Percentiles rank a stretch among this genome's conserved stretches.
Evolutionary conservation across 2,888 invertebrate species (phyloP).

Genomic region (Andrena hattorfiana): DNA sequence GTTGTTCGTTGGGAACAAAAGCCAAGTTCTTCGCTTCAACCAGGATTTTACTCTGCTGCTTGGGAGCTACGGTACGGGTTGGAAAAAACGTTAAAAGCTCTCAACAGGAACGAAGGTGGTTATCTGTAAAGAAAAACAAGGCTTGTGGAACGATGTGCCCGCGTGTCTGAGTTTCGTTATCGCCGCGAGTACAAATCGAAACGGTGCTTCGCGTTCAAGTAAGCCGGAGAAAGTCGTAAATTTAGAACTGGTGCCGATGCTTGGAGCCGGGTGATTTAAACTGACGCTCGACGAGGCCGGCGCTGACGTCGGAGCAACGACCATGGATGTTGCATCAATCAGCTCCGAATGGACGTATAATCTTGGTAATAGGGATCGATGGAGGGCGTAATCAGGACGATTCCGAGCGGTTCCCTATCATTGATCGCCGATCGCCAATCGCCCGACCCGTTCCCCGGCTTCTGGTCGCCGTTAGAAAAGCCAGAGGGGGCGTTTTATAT

Average conservation of each 20-base stretch:
- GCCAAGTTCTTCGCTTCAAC: not conserved
- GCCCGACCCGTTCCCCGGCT: not conserved
- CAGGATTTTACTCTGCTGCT: not conserved
- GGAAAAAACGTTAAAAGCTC: not conserved
- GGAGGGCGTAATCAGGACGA: not conserved
- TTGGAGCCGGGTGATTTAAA: constrained; percentile 38
- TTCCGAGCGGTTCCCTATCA: not conserved
- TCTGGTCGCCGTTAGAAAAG: not conserved
- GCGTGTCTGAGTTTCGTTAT: constrained; percentile 8
- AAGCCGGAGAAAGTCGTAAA: constrained; percentile 57
- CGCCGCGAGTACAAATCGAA: constrained; percentile 29
- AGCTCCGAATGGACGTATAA: constrained; percentile 37
- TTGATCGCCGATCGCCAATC: not conserved
- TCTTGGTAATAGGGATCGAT: constrained; percentile 32
- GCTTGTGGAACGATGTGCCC: not conserved
- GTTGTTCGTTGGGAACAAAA: not conserved
- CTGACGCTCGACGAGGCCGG: constrained; percentile 28
- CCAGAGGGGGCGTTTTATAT: constrained; percentile 8
- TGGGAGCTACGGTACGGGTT: not conserved
- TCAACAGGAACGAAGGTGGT: not conserved
- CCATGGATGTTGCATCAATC: constrained; percentile 49
- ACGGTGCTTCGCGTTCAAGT: constrained; percentile 40
- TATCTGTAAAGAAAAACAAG: not conserved
- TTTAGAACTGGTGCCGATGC: constrained; percentile 47
- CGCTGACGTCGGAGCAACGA: constrained; percentile 23